These are phyloP conservation scores for Caenorhabditis briggsae DNA, from an alignment of 1,140 invertebrate species.

Conservation along the genomic window DNA sequence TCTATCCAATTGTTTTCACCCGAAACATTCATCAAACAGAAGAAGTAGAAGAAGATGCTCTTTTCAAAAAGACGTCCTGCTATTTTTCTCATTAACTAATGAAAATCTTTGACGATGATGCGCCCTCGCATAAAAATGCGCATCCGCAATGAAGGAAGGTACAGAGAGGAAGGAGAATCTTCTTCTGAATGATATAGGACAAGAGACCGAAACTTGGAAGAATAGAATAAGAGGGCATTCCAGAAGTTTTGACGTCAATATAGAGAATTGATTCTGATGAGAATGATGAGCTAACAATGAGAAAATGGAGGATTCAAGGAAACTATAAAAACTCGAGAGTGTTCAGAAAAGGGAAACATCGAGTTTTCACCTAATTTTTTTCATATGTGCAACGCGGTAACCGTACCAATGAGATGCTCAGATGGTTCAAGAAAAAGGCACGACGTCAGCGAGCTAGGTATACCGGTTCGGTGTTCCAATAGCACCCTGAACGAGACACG, in stretches of 20 bases:
- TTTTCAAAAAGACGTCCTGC: constrained; percentile 23
- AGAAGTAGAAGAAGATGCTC: too few relatives aligned
- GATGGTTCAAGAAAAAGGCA: too few relatives aligned
- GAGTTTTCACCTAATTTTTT: too few relatives aligned
- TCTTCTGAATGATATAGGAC: constrained; percentile 5
- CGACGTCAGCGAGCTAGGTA: too few relatives aligned
- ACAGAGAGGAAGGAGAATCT: neutral
- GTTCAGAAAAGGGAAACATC: neutral
- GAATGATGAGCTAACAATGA: constrained; percentile 34
- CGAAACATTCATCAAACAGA: too few relatives aligned
- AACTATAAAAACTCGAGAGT: neutral
- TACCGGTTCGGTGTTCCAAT: too few relatives aligned
- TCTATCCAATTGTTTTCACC: too few relatives aligned
- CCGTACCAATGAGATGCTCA: too few relatives aligned
- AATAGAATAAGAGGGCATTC: constrained; percentile 44
- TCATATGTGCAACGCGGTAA: too few relatives aligned
- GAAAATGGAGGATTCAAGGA: neutral
- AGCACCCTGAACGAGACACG: too few relatives aligned
- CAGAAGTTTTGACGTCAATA: constrained; percentile 47
- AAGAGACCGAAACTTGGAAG: neutral
- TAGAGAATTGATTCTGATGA: constrained; percentile 17
- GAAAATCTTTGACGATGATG: constrained; percentile 51
- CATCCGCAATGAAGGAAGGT: constrained; percentile 48
- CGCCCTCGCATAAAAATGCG: constrained; percentile 44
- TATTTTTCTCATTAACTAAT: constrained; percentile 49